Evolutionary conservation across 2,888 invertebrate genomes (phyloP).

Genomic region (Catocala sponsa): DNA sequence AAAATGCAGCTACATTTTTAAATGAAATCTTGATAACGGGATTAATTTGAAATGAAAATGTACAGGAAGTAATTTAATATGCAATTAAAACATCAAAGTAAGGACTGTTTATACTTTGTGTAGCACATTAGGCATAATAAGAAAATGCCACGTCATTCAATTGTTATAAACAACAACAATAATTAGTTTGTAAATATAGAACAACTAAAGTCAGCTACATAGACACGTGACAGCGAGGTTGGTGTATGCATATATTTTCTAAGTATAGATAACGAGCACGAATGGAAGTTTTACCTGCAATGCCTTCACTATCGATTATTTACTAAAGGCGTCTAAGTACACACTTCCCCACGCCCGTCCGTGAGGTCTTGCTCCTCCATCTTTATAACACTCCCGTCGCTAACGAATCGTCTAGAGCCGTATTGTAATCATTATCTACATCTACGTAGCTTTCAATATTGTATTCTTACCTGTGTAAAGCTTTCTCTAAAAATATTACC

Average conservation of each 20-base stretch:
- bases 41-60: slow-evolving; percentile 4
- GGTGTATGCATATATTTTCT: too few relatives aligned
- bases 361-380: not conserved
- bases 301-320: slow-evolving; percentile 13
- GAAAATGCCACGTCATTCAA: not conserved
- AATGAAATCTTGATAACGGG: not conserved
- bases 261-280: not conserved
- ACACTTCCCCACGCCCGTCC: slow-evolving; percentile 1
- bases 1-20: not conserved
- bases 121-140: not conserved
- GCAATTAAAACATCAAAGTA: slow-evolving; percentile 7
- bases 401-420: too few relatives aligned
- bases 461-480: not conserved
- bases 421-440: not conserved
- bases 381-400: too few relatives aligned
- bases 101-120: not conserved
- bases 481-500: slow-evolving; percentile 8
- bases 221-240: too few relatives aligned
- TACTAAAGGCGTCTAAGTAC: slow-evolving; percentile 8
- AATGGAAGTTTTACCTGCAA: slow-evolving; percentile 16
- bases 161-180: not conserved
- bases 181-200: too few relatives aligned
- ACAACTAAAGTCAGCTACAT: too few relatives aligned
- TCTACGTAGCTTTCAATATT: not conserved
- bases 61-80: slow-evolving; percentile 10